These are phyloP conservation scores for Pteruthius melanotis DNA, from an alignment of 2,113 vertebrate genomes.

Conservation along the genomic window DNA sequence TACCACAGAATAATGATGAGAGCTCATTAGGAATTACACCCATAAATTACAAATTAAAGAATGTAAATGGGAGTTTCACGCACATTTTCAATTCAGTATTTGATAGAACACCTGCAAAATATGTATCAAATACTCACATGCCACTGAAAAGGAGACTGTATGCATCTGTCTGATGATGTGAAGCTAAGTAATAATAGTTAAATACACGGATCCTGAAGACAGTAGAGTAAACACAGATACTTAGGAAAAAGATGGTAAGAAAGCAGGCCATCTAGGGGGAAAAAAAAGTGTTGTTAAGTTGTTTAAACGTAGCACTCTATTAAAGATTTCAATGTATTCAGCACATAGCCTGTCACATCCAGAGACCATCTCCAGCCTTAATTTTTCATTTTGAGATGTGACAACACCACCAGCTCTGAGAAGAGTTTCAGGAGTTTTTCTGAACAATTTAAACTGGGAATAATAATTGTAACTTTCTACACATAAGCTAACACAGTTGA, in stretches of 20 bases:
- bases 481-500: not conserved
- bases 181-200: constrained; percentile 92
- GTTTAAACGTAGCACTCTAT: not conserved
- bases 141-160: constrained; percentile 96
- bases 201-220: constrained; percentile 93
- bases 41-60: not conserved
- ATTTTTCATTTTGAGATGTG: not conserved
- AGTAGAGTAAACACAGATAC: constrained; percentile 92
- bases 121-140: constrained; percentile 80
- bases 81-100: not conserved
- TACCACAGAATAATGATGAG: not conserved
- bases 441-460: not conserved
- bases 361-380: not conserved
- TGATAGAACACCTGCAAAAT: not conserved
- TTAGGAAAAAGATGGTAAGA: constrained; percentile 90
- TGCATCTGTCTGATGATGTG: constrained; percentile 94
- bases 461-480: not conserved
- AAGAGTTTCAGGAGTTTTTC: not conserved
- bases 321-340: not conserved
- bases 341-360: not conserved
- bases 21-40: not conserved
- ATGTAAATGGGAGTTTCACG: not conserved
- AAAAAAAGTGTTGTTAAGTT: not conserved
- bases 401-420: not conserved
- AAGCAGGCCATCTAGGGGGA: constrained; percentile 86